These are phyloP conservation scores for Darevskia nairensis DNA, from an alignment of 2,797 vertebrate species.

Conservation along the genomic window DNA sequence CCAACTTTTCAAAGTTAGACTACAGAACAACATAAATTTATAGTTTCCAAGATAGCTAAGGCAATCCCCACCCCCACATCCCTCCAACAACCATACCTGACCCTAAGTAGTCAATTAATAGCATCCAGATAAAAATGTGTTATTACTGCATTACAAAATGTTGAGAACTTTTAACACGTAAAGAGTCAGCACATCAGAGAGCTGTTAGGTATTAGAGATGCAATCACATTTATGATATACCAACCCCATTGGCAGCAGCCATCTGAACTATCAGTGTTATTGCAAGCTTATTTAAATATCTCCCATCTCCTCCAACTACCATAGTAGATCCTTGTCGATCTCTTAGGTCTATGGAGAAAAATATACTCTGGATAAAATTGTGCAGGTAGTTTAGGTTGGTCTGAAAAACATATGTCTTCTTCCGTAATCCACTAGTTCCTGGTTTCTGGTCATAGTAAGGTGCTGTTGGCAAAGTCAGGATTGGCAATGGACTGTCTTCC, in stretches of 20 bases:
- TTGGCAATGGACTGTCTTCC: slow-evolving; percentile 87
- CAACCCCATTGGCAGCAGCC: slow-evolving; percentile 98
- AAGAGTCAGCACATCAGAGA: slow-evolving; percentile 36
- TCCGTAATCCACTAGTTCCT: slow-evolving; percentile 87
- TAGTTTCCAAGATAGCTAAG: background rate
- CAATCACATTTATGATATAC: slow-evolving; percentile 76
- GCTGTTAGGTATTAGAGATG: slow-evolving; percentile 56
- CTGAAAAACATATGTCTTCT: slow-evolving; percentile 88
- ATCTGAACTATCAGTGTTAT: slow-evolving; percentile 94
- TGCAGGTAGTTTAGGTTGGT: slow-evolving; percentile 91
- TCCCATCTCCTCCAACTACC: slow-evolving; percentile 95
- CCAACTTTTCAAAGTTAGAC: slow-evolving; percentile 12
- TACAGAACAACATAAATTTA: background rate
- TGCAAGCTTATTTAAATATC: slow-evolving; percentile 91
- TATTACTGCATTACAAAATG: slow-evolving; percentile 22
- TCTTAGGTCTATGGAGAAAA: slow-evolving; percentile 94
- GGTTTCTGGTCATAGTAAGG: slow-evolving; percentile 93
- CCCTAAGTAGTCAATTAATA: background rate
- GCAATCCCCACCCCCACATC: background rate
- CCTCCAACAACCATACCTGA: background rate
- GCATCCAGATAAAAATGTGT: slow-evolving; percentile 25
- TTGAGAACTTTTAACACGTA: background rate
- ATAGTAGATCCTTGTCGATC: slow-evolving; percentile 94
- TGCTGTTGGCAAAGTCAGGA: slow-evolving; percentile 88
- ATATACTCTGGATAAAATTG: slow-evolving; percentile 96